Conservation (phyloP, 2,113 vertebrate species). For the Tachysurus fulvidraco region DNA sequence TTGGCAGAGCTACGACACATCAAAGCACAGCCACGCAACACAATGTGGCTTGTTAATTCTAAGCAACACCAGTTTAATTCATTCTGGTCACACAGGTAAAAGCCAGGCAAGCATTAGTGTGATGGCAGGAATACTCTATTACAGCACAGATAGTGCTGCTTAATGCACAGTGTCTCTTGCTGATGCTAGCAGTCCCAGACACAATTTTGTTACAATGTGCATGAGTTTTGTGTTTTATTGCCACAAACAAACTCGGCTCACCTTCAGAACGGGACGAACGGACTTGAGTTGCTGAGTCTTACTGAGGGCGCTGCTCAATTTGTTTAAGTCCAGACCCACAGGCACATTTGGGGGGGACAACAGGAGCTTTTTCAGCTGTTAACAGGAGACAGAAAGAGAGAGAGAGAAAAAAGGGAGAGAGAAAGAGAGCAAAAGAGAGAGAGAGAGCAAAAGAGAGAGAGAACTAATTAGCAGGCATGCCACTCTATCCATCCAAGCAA, state of each 20-base stretch:
- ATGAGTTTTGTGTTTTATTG: background rate
- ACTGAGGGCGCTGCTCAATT: conserved; percentile 76
- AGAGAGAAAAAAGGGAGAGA: conserved; percentile 20
- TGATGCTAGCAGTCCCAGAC: background rate
- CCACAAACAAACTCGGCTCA: conserved; percentile 57
- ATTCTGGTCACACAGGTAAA: conserved; percentile 14
- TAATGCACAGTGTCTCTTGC: background rate
- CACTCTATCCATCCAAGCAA: conserved; percentile 30
- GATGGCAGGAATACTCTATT: background rate
- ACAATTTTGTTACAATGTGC: background rate
- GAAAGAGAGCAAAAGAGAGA: conserved; percentile 28
- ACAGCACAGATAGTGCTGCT: background rate
- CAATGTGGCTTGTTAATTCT: conserved; percentile 6
- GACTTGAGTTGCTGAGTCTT: conserved; percentile 77
- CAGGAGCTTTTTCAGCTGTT: conserved; percentile 81
- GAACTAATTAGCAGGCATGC: conserved; percentile 52
- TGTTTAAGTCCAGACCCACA: conserved; percentile 76
- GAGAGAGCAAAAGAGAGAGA: conserved; percentile 39
- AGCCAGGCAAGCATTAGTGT: conserved; percentile 15
- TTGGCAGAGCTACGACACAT: conserved; percentile 20
- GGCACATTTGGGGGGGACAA: conserved; percentile 85
- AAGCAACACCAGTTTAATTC: conserved; percentile 7
- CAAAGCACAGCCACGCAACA: conserved; percentile 20
- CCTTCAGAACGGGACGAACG: conserved; percentile 81
- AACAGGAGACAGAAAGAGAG: background rate